A percentile compares a stretch with the other conserved stretches of the same genome.
These are phyloP conservation scores for Dendrolimus houi DNA, from an alignment of 2,888 invertebrate species.

Conservation along the genomic window DNA sequence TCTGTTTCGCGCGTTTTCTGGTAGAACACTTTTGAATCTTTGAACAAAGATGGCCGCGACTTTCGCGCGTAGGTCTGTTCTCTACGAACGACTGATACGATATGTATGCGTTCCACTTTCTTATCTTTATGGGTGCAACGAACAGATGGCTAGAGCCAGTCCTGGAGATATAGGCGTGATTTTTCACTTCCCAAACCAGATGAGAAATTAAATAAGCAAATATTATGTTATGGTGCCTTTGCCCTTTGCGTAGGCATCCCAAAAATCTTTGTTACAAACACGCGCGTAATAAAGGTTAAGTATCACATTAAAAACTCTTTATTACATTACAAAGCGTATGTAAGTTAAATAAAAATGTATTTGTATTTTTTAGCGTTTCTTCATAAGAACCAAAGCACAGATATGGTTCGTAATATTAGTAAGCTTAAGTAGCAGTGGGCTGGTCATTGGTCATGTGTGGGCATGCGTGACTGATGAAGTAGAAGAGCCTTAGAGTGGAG, in stretches of 20 bases:
- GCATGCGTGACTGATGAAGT: no score
- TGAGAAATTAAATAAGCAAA: constrained; percentile 62
- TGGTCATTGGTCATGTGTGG: no score
- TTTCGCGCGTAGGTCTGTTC: constrained; percentile 65
- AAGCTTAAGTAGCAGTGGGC: no score
- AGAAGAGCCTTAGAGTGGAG: no score
- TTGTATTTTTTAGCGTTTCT: no score
- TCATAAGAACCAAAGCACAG: no score
- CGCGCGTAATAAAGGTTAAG: no score
- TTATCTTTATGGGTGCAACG: constrained; percentile 75
- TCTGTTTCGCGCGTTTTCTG: background rate
- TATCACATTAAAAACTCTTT: no score
- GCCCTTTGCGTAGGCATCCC: constrained; percentile 2
- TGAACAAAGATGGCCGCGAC: constrained; percentile 53
- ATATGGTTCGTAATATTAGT: no score
- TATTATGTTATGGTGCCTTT: constrained; percentile 49
- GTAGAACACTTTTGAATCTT: background rate
- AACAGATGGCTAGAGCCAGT: constrained; percentile 66
- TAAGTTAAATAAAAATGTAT: no score
- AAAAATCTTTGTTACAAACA: no score
- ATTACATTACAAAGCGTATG: no score
- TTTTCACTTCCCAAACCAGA: constrained; percentile 71
- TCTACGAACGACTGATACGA: constrained; percentile 51
- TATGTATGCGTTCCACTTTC: constrained; percentile 62
- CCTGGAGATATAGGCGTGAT: constrained; percentile 69